Base-by-base conservation (phyloP, 2,888 invertebrate species). In the Andrena fulva region DNA sequence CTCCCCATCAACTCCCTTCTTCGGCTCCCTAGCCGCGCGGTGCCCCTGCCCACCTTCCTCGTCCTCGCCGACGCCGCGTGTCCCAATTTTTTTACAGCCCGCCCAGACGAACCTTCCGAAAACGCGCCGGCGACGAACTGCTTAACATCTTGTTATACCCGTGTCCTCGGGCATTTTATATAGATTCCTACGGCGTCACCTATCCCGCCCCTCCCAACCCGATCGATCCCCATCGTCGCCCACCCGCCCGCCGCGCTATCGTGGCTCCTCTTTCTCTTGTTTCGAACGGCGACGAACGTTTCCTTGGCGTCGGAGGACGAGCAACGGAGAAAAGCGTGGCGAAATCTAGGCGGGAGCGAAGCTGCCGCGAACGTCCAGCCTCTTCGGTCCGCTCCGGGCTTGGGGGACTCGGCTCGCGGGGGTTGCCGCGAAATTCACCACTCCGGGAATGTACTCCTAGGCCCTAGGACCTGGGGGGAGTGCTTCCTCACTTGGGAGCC, bases 1-100 rank as follows among this genome's bases (percentile, higher is more conserved):
- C 92, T 92, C 91, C 91, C 92, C 93, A 93, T 93, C 93, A 93
- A 92, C 91, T 86, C 89, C 85, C 87, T 87, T 87, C 84, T 85
- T 84, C 83, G 84, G 77, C 78, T 85, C 88, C 84, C 89, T 84
- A 84, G 24, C 24, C 77, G 88, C 85, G 78, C 85, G 80, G 82
- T 71, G 68, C 79, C 86, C 82, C 70, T 77, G 86, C 71, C 85
- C 83, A 77, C 84, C 82, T 73, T 82, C 71, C 80, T 75, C 79
- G 69, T 64, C 73, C 64, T 73, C 77, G 63, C 56, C 64, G 67
- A 73, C 64, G 79, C 69, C 76, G 68, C 77, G 87, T 89, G 90
- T 90, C 86, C 89, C 86, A 91, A 91, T 91, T 90, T 90, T 91
- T 85, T 88, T 89, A 74, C 85, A 85, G 80, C 85, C 78, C 87